phyloP scores from a whole-genome alignment of 2,888 invertebrate genomes.

The Andrena minutula region DNA sequence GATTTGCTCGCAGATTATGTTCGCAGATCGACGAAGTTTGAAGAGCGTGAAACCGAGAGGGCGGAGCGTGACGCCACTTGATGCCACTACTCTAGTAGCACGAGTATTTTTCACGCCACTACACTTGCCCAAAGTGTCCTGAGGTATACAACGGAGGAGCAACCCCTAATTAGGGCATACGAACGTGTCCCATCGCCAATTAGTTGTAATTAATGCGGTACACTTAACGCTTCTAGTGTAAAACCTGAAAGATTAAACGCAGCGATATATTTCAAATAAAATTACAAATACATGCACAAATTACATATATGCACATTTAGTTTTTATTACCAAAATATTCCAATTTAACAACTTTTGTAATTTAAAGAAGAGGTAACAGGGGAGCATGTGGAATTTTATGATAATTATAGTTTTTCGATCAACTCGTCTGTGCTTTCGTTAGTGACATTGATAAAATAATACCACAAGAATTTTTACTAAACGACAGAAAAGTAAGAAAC shows the following conservation, averaged over 20 bases:
- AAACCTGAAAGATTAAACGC: neutral
- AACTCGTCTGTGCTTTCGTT: too few relatives aligned
- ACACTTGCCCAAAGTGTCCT: conserved; percentile 28
- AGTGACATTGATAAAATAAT: too few relatives aligned
- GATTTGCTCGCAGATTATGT: conserved; percentile 81
- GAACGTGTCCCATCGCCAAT: neutral
- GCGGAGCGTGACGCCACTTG: conserved; percentile 78
- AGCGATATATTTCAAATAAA: neutral
- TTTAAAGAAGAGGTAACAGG: too few relatives aligned
- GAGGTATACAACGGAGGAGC: neutral
- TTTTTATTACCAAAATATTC: neutral
- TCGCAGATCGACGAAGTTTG: conserved; percentile 77
- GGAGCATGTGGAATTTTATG: too few relatives aligned
- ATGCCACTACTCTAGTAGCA: conserved; percentile 70
- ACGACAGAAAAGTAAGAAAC: too few relatives aligned
- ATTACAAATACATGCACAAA: neutral
- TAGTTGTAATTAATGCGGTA: neutral
- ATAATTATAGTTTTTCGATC: too few relatives aligned
- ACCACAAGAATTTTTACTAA: too few relatives aligned
- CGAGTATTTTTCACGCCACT: conserved; percentile 68
- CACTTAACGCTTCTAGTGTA: neutral
- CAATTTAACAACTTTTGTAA: too few relatives aligned
- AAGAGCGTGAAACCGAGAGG: conserved; percentile 80
- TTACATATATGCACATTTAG: neutral
- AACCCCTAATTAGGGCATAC: conserved; percentile 11